Evolutionary conservation across 23 tunicate species (phyloP), one percentile per base, ranked within the genome.

Genomic region (Halocynthia aurantium): DNA sequence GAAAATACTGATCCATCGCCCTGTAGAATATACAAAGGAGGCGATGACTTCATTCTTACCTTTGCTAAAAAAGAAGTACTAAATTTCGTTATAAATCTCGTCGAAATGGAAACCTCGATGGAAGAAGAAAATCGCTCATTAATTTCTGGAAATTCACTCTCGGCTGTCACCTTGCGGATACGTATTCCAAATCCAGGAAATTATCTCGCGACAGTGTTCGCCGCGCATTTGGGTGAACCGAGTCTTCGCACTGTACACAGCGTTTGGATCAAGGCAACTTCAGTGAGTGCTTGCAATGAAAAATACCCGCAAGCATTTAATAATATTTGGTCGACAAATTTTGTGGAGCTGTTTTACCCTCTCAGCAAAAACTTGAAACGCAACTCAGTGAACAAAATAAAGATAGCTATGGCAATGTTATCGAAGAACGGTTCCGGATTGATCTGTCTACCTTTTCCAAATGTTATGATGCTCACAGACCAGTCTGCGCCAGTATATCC

Each of bases 271-370:
- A n/a, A 70, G 5, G 86, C 74, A 6, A 53, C 67, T 7, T 61
- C 80, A 21, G 51, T 69, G 7, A 87, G 90, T 67, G 19, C 7
- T 7, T 72, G 73, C 57, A 71, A 64, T 8, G 9, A 7, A 9
- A 75, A 67, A 8, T 80, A 67, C 57, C 80, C 83, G 12, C 62
- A 53, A 10, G 50, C 70, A 0, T 68, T 57, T 20, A 52, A 0
- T 44, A 55, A 64, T 12, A 44, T 87, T 8, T 87, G 93, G 93
- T 40, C 62, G 53, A 22, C 82, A 57, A 87, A 83, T 60, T 71
- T 76, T 53, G 52, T 70, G 11, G 75, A 82, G 7, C 80, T 87
- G 2, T 52, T 19, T 60, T 10, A 17, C 13, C 93, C 93, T 7
- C 55, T 71, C 12, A 31, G 11, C 17, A 44, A 20, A 54, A 74